phyloP scores from a whole-genome alignment of 2,888 invertebrate species.

The Nesidiocoris tenuis region DNA sequence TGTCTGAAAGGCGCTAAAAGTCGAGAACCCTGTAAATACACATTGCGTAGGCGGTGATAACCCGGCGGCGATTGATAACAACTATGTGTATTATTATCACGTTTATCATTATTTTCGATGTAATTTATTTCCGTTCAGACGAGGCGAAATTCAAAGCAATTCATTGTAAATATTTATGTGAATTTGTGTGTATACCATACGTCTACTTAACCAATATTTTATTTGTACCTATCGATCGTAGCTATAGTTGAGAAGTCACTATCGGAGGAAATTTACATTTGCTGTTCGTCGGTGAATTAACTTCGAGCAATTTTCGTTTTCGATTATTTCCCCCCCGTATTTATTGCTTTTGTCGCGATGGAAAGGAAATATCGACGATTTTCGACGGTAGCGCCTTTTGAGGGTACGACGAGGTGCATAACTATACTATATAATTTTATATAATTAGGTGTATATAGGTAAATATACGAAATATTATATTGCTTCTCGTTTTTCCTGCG shows the following conservation, averaged over 20 bases:
- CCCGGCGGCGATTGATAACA: no score
- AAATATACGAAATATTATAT: conserved; percentile 26
- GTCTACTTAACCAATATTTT: conserved; percentile 32
- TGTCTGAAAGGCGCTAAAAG: background rate
- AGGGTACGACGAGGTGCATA: conserved; percentile 28
- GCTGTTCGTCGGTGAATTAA: conserved; percentile 1
- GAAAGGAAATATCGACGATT: background rate
- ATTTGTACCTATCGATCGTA: conserved; percentile 46
- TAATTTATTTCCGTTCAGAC: conserved; percentile 28
- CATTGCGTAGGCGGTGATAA: no score
- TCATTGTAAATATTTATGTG: conserved; percentile 44
- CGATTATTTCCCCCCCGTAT: background rate
- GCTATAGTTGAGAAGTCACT: conserved; percentile 34
- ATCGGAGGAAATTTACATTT: background rate
- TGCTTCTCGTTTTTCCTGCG: background rate
- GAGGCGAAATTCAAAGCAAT: background rate
- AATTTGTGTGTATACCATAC: conserved; percentile 48
- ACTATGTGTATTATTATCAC: conserved; percentile 26
- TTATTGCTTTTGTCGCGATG: background rate
- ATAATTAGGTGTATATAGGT: conserved; percentile 41
- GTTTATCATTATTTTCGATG: conserved; percentile 34
- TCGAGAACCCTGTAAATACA: conserved; percentile 24
- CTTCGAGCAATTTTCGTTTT: background rate
- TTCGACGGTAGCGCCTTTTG: conserved; percentile 11
- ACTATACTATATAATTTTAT: conserved; percentile 35